Percentiles rank a stretch among this genome's conserved stretches.
Evolutionary conservation across 2,888 invertebrate genomes (phyloP).

Genomic region (Eupsilia transversa): DNA sequence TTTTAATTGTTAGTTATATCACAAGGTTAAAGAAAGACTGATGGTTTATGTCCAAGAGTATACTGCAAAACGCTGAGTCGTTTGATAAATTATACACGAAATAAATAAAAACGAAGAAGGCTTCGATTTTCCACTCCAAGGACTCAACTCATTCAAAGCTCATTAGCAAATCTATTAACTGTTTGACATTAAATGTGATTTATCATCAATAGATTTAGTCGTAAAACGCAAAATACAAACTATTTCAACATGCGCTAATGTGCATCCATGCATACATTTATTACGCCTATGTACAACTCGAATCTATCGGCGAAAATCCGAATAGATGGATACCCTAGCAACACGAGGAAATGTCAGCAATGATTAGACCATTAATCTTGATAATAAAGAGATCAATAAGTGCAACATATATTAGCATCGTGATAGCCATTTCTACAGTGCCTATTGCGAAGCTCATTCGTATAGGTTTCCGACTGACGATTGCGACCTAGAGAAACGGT

Average conservation of each 20-base stretch:
- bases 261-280: neutral
- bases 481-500: constrained; percentile 14
- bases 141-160: constrained; percentile 20
- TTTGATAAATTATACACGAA: neutral
- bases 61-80: neutral
- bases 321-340: constrained; percentile 21
- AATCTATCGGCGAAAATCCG: constrained; percentile 10
- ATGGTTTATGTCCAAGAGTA: neutral
- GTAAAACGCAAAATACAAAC: constrained; percentile 22
- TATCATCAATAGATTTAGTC: constrained; percentile 28
- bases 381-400: constrained; percentile 45
- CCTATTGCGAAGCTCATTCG: constrained; percentile 27
- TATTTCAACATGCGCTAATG: neutral
- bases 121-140: constrained; percentile 16
- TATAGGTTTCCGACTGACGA: constrained; percentile 23
- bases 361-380: constrained; percentile 58
- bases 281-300: neutral
- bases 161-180: constrained; percentile 40
- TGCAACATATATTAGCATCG: constrained; percentile 25
- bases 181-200: constrained; percentile 27
- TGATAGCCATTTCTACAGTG: constrained; percentile 41
- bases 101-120: constrained; percentile 2
- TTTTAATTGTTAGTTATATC: neutral
- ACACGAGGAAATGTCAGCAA: constrained; percentile 56
- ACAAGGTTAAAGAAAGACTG: neutral